Evolutionary conservation across 2,888 invertebrate genomes (phyloP).

Genomic region (Tetrapedia diversipes): DNA sequence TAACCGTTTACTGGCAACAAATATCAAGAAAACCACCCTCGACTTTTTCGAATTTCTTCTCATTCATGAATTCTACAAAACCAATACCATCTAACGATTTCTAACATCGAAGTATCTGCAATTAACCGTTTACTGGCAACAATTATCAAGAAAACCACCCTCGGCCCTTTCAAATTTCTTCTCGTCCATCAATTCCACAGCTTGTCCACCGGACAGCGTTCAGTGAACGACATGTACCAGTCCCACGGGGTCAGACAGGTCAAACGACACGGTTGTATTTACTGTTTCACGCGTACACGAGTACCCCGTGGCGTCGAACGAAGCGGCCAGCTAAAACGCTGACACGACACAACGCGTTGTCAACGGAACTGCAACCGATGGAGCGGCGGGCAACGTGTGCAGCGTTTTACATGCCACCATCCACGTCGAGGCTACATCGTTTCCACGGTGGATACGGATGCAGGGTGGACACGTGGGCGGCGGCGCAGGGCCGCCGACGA

Average conservation of each 20-base stretch:
- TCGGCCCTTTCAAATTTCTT: slow-evolving; percentile 24
- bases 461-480: slow-evolving; percentile 12
- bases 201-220: slow-evolving; percentile 8
- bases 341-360: slow-evolving; percentile 56
- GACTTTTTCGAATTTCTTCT: too few relatives aligned
- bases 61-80: too few relatives aligned
- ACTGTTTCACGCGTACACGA: slow-evolving; percentile 69
- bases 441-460: slow-evolving; percentile 39
- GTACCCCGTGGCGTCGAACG: slow-evolving; percentile 53
- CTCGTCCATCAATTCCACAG: slow-evolving; percentile 4
- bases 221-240: slow-evolving; percentile 59
- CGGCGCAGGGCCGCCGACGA: slow-evolving; percentile 38
- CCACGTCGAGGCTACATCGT: slow-evolving; percentile 46
- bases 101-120: too few relatives aligned
- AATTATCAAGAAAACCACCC: not conserved
- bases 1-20: too few relatives aligned
- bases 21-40: too few relatives aligned
- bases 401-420: slow-evolving; percentile 54
- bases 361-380: slow-evolving; percentile 31
- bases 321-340: slow-evolving; percentile 57
- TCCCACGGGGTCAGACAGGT: slow-evolving; percentile 65
- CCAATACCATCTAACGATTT: too few relatives aligned
- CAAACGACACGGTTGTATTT: slow-evolving; percentile 71
- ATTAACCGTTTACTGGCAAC: not conserved
- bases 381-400: slow-evolving; percentile 7